Percentiles rank a stretch among this genome's conserved stretches.
Conservation (phyloP, 2,113 vertebrate genomes). For the Gadus chalcogrammus region DNA sequence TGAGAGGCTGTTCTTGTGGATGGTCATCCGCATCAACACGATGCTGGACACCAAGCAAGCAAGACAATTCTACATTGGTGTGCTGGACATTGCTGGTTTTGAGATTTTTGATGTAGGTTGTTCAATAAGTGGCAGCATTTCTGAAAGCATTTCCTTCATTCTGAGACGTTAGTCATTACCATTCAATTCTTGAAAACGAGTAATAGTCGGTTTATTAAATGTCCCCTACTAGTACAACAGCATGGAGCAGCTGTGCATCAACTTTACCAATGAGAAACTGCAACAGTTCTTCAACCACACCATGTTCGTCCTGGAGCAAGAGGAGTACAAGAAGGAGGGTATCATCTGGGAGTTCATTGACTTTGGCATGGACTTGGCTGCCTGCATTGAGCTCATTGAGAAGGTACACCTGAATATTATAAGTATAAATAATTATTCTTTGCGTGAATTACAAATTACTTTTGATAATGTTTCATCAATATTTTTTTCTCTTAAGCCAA, state of each 20-base stretch:
- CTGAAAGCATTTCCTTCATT: no score
- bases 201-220: no score
- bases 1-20: slow-evolving; percentile 3
- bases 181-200: no score
- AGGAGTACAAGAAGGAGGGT: slow-evolving; percentile 81
- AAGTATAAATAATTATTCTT: neutral
- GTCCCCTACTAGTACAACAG: slow-evolving; percentile 60
- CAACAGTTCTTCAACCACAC: slow-evolving; percentile 85
- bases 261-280: slow-evolving; percentile 82
- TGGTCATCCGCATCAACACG: slow-evolving; percentile 1
- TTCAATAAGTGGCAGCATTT: no score
- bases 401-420: slow-evolving; percentile 60
- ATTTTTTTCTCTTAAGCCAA: slow-evolving; percentile 53
- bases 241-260: slow-evolving; percentile 80
- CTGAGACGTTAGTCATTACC: no score
- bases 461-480: no score
- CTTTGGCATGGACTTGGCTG: slow-evolving; percentile 80
- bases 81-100: slow-evolving; percentile 78
- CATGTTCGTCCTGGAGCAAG: slow-evolving; percentile 83
- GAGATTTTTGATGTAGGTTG: slow-evolving; percentile 70
- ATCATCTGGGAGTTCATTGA: slow-evolving; percentile 47
- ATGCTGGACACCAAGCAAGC: slow-evolving; percentile 2
- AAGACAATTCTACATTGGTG: slow-evolving; percentile 69
- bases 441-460: no score
- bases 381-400: slow-evolving; percentile 80